Evolutionary conservation across 2,113 vertebrate species (phyloP), one percentile per base, ranked within the genome.

Genomic region (Regulus satrapa): DNA sequence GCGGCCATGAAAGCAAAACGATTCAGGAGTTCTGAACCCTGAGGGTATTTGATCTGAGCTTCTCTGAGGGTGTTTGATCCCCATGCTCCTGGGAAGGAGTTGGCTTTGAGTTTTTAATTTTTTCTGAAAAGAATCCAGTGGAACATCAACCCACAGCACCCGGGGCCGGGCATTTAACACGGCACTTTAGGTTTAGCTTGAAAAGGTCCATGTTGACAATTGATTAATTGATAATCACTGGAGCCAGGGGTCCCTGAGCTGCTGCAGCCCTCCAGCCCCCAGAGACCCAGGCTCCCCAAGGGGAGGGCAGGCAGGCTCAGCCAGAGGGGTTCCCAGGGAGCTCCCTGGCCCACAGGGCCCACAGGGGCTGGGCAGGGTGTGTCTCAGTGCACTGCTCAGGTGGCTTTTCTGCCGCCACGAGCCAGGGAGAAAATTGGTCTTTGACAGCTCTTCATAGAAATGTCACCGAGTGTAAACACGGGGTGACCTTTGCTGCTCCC

Each of bases 401-500:
- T 75, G 69, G 28, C 49, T 24, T 56, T 94, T 69, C 88, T 79
- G 67, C 76, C n/a, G 0, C 48, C 34, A 55, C 18, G 2, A 58
- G 66, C 4, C 0, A 34, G 73, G 36, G 61, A 85, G 85, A 87
- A 75, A 89, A 88, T 67, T 62, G 89, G 51, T 94, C 89, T 88
- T 85, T 95, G 94, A 56, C 91, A 88, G 91, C 85, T 75, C 61
- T 48, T 92, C 95, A 79, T 45, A 85, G 91, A 93, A 94, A 92
- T 69, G 94, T 95, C 95, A 94, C 82, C 15, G 20, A 75, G 93
- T 93, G 92, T 95, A 95, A 97, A 94, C 95, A 96, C 26, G 13
- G 7, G 58, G 56, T 79, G 80, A 94, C 91, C 95, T 92, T 80
- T 91, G 95, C 93, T 71, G 78, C 85, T 31, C 88, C 52, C 64